phyloP scores from a whole-genome alignment of 2,113 vertebrate species.

The Potamarius usumacintae region DNA sequence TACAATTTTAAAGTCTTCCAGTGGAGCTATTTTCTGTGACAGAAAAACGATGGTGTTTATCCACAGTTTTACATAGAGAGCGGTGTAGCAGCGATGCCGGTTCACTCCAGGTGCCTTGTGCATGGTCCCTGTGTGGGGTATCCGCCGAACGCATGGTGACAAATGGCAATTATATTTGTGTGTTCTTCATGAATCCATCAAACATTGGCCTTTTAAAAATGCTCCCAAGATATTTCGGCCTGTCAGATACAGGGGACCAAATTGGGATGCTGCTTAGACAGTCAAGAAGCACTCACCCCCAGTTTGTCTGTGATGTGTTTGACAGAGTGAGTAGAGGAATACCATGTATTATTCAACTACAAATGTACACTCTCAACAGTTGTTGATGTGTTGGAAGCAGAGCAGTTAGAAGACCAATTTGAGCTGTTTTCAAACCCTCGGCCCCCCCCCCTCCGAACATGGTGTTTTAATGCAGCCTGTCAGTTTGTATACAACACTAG shows the following conservation, averaged over 20 bases:
- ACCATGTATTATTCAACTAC: constrained; percentile 81
- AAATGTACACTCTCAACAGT: constrained; percentile 79
- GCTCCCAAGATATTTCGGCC: constrained; percentile 79
- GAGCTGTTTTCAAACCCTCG: not conserved
- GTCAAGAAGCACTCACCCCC: constrained; percentile 75
- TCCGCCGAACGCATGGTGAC: constrained; percentile 73
- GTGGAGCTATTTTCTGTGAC: constrained; percentile 74
- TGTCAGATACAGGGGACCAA: constrained; percentile 79
- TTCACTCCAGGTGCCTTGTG: constrained; percentile 52
- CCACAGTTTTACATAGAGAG: constrained; percentile 75
- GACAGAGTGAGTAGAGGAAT: constrained; percentile 76
- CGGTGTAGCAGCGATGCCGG: constrained; percentile 28
- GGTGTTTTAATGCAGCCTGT: constrained; percentile 65
- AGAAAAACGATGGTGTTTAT: constrained; percentile 72
- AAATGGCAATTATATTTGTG: constrained; percentile 86
- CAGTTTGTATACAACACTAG: constrained; percentile 59
- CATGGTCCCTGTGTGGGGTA: constrained; percentile 70
- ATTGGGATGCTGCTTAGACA: constrained; percentile 81
- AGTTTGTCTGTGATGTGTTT: constrained; percentile 77
- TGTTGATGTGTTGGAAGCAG: constrained; percentile 76
- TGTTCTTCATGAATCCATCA: constrained; percentile 84
- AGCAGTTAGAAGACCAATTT: constrained; percentile 74
- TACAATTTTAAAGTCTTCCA: constrained; percentile 74
- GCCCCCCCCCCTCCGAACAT: constrained; percentile 35
- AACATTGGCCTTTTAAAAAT: constrained; percentile 83